Evolutionary conservation across 2,797 vertebrate genomes (phyloP), one percentile per base, ranked within the genome.

Genomic region (Miichthys miiuy): DNA sequence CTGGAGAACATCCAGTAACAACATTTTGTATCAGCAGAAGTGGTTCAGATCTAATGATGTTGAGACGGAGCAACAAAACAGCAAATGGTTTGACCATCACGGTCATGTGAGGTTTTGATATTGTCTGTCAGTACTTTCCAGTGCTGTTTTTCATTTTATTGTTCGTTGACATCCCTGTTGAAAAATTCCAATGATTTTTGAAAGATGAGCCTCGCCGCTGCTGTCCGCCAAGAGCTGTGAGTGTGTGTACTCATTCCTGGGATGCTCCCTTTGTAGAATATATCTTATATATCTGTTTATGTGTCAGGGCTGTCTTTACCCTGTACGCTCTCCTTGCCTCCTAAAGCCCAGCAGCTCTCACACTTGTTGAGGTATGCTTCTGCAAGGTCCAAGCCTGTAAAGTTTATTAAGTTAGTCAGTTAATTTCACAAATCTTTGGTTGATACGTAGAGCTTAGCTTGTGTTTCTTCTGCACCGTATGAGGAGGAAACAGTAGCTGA

Each of bases 401-500:
- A 55, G 18, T 47, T 52, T n/a, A 51, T 18, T 48, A 50, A 20
- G 51, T 18, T 34, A 3, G 42, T 67, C 21, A 23, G 0, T 42
- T 56, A 25, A 1, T 64, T 62, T 71, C 58, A 44, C 55, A 74
- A 42, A 23, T 54, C 47, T 61, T n/a, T 54, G 51, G 46, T 61
- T 27, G 46, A 38, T 52, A 48, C 1, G 18, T 20, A 2, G 34
- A 48, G 72, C 60, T 67, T 4, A 41, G 30, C 56, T 61, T 20
- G 34, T 65, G 72, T 57, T 73, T 46, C 68, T 41, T 80, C 46
- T n/a, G 0, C 48, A 20, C 55, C 23, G 12, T 50, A 51, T 61
- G 82, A 82, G 47, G 17, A 56, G 42, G 77, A 84, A 85, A 73
- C 77, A 68, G 79, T 58, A 81, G 74, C 62, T 60, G 67, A 76